Conservation (phyloP, 1,140 invertebrate species). For the Steinernema feltiae region DNA sequence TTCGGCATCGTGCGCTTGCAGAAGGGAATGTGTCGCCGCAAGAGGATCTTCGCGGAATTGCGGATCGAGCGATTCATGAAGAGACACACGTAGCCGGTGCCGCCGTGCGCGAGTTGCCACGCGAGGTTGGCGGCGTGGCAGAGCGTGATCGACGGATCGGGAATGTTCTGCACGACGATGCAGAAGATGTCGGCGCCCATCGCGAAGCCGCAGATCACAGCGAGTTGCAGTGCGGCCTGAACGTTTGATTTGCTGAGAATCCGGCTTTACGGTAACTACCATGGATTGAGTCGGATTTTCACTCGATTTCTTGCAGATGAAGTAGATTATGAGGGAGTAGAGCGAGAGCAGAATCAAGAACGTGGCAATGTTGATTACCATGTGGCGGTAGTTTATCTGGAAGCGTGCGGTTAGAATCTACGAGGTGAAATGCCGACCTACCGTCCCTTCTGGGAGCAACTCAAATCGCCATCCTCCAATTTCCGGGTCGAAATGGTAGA, state of each 20-base stretch:
- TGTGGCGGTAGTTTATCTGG: background rate
- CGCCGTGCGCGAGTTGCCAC: background rate
- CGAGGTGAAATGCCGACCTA: background rate
- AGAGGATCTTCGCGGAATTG: no score
- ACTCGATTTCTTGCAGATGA: background rate
- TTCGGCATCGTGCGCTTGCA: no score
- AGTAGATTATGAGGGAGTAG: background rate
- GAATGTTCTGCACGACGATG: background rate
- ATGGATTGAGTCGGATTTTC: background rate
- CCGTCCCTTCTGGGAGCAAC: background rate
- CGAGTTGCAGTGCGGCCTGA: background rate
- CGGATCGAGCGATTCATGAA: no score
- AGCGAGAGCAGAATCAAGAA: background rate
- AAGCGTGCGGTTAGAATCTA: background rate
- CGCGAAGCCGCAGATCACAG: background rate
- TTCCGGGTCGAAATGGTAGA: background rate
- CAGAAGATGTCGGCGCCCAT: conserved; percentile 7
- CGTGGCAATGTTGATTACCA: background rate
- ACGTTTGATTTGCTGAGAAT: background rate
- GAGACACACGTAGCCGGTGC: conserved; percentile 2
- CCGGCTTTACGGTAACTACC: background rate
- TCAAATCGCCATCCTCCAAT: background rate
- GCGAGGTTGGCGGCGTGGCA: background rate
- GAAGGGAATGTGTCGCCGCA: no score
- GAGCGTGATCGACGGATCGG: background rate